A percentile compares a stretch with the other conserved stretches of the same genome.
These are phyloP conservation scores for Buteo buteo DNA, from an alignment of 2,113 vertebrate genomes.

Conservation along the genomic window DNA sequence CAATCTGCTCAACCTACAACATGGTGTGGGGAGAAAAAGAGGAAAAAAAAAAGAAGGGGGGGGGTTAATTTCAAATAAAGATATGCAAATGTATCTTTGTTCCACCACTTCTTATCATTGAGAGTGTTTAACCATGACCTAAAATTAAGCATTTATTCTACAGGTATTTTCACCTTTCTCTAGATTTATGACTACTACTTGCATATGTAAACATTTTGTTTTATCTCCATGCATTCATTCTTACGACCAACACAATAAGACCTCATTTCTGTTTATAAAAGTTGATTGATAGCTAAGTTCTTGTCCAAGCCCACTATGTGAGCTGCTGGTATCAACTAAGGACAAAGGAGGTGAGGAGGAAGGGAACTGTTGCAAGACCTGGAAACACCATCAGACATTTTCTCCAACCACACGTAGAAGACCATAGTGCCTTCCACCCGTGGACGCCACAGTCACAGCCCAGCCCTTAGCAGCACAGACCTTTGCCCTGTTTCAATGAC, in stretches of 20 bases:
- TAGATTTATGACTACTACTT: not conserved
- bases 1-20: conserved; percentile 74
- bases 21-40: not conserved
- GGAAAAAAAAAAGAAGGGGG: no score
- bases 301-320: not conserved
- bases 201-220: not conserved
- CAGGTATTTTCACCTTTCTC: not conserved
- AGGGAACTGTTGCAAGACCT: not conserved
- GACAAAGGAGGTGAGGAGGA: not conserved
- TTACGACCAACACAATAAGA: not conserved
- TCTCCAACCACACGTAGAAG: not conserved
- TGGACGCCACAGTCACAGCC: not conserved
- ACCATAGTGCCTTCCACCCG: not conserved
- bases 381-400: not conserved
- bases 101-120: not conserved
- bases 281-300: not conserved
- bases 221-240: not conserved
- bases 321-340: not conserved
- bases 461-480: not conserved
- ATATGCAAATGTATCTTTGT: not conserved
- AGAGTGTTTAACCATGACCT: not conserved
- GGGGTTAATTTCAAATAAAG: not conserved
- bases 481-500: not conserved
- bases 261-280: not conserved
- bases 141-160: not conserved